phyloP scores from a whole-genome alignment of 2,888 invertebrate species.

The Amitus sp. region DNA sequence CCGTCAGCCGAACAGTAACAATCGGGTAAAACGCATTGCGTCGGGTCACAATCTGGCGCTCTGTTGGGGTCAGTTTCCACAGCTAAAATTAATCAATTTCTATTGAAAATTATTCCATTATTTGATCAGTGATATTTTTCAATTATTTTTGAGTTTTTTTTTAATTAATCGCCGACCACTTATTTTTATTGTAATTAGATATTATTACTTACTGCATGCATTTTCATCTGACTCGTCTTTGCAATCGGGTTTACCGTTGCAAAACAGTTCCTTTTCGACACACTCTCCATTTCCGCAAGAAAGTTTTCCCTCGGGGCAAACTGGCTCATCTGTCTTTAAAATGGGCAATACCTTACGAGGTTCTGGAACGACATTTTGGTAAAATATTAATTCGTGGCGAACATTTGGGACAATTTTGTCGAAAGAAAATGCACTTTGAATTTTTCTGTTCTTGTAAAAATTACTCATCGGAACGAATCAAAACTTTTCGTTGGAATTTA shows the following conservation, averaged over 20 bases:
- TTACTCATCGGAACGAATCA: too few relatives aligned
- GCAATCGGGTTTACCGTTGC: conserved; percentile 92
- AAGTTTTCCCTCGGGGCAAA: conserved; percentile 89
- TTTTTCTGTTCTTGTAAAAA: too few relatives aligned
- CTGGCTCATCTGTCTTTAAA: conserved; percentile 91
- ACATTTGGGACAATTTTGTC: too few relatives aligned
- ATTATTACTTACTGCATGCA: conserved; percentile 85
- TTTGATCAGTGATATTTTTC: too few relatives aligned
- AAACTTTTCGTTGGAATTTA: too few relatives aligned
- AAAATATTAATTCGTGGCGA: too few relatives aligned
- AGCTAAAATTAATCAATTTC: conserved; percentile 69
- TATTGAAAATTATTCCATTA: too few relatives aligned
- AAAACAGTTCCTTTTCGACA: conserved; percentile 90
- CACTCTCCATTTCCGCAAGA: conserved; percentile 94
- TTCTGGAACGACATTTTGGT: conserved; percentile 71
- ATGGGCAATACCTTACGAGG: conserved; percentile 89
- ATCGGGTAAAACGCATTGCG: conserved; percentile 88
- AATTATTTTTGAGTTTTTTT: too few relatives aligned
- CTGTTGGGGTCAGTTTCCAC: conserved; percentile 91
- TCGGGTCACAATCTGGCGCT: conserved; percentile 90
- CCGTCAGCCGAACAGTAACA: conserved; percentile 95
- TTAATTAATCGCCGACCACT: too few relatives aligned
- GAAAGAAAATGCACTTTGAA: not conserved
- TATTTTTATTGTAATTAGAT: not conserved
- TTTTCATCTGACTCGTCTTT: conserved; percentile 96